Conservation (phyloP, 2,888 invertebrate species). For the Andrena flavipes region DNA sequence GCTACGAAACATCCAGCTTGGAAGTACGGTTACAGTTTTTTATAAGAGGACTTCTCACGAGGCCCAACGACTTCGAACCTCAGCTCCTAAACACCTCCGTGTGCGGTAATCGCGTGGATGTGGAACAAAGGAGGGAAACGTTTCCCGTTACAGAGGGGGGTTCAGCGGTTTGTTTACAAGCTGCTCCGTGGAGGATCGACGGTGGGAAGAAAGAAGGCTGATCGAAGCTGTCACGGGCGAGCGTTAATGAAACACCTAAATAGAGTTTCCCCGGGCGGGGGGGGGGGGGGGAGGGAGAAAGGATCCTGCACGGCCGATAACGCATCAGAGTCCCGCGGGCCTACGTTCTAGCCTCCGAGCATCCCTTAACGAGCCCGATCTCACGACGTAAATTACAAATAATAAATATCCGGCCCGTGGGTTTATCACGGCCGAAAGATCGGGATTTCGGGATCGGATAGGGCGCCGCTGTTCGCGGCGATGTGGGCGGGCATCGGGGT, state of each 20-base stretch:
- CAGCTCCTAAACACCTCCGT: constrained; percentile 7
- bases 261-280: constrained; percentile 17
- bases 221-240: background rate
- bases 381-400: constrained; percentile 80
- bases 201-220: background rate
- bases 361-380: constrained; percentile 70
- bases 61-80: no score
- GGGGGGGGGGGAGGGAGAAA: background rate
- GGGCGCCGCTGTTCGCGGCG: constrained; percentile 63
- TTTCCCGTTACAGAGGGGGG: background rate
- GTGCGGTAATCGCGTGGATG: constrained; percentile 5
- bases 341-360: constrained; percentile 50
- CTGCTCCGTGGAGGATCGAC: background rate
- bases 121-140: constrained; percentile 1
- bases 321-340: constrained; percentile 4
- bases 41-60: no score
- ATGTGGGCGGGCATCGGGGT: constrained; percentile 84
- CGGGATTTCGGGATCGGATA: constrained; percentile 71
- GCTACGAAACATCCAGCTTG: no score
- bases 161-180: constrained; percentile 28
- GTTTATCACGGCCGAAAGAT: constrained; percentile 78
- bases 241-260: constrained; percentile 15
- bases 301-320: constrained; percentile 21
- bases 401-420: constrained; percentile 78
- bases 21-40: no score